Base-by-base conservation (phyloP, 35 echinoderm and acorn worm genomes). In the Ophiothrix spiculata region DNA sequence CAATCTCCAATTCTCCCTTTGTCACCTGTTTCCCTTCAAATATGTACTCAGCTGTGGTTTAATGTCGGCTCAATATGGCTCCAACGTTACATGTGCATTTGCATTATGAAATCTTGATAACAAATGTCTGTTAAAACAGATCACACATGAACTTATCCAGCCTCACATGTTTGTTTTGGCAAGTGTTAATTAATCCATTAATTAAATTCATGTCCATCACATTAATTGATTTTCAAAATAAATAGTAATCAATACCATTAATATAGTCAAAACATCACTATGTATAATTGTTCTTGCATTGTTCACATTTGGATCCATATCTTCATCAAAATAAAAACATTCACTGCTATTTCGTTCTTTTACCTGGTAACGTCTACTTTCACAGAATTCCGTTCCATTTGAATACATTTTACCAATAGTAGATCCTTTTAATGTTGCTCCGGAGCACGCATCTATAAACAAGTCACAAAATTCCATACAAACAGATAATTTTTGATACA, bases 361-460 rank as follows among this genome's bases (percentile, higher is more conserved):
- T 15, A 93, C 87, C 34, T 90, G 39, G 54, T 90, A 84, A 17
- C 87, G 82, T 33, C 95, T 80, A 74, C 95, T 98, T 31, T 76
- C 56, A 39, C 95, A 98, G 64, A 98, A 98, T 25, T 90, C 76
- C 11, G 32, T 88, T 31, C 91, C 95, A 33, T 92, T 92, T 29
- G 87, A 28, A 39, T 93, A 93, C 0, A 93, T 35, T 17, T 90
- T 81, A 1, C 85, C 85, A 75, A 98, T 90, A 36, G 56, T 75
- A 46, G 87, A 82, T 0, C 95, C 95, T 90, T 98, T 98, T 33
- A 98, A 85, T 35, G 90, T 91, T 36, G 95, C 95, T n/a, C 84
- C 56, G 33, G 38, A 84, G 38, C 95, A 98, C 31, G 77, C 64
- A 0, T 91, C 37, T 15, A 88, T 56, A 13, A 98, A 90, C 10